Percentiles rank a stretch among this genome's conserved stretches.
Conservation (phyloP, 2,888 invertebrate genomes). For the Hofmannophila pseudospretella region DNA sequence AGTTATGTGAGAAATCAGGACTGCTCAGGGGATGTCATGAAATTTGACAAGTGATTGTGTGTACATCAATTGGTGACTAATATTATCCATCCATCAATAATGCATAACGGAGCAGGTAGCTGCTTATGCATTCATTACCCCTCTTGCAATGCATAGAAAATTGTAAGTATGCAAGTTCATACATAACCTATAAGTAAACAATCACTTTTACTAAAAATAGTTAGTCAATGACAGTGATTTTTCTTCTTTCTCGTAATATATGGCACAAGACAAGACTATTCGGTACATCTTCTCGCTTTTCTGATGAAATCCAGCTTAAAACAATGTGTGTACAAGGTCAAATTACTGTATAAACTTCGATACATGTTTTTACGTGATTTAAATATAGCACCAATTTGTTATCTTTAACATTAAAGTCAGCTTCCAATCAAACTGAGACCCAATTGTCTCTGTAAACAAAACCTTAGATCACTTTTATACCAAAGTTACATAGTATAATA, state of each 20-base stretch:
- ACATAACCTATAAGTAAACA: no score
- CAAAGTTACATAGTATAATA: no score
- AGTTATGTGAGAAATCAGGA: slow-evolving; percentile 42
- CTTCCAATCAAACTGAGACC: no score
- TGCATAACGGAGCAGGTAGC: slow-evolving; percentile 27
- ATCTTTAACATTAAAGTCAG: neutral
- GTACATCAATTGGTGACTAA: slow-evolving; percentile 23
- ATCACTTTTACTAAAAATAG: no score
- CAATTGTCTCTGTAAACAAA: no score
- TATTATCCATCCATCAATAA: slow-evolving; percentile 32
- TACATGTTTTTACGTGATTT: neutral
- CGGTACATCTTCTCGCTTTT: no score
- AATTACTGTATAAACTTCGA: neutral
- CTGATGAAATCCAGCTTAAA: neutral
- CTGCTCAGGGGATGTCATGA: slow-evolving; percentile 41
- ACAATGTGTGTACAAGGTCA: neutral
- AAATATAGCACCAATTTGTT: neutral
- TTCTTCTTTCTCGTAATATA: no score
- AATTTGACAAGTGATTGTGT: slow-evolving; percentile 52
- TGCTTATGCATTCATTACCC: slow-evolving; percentile 30
- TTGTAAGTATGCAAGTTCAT: no score
- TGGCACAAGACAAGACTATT: no score
- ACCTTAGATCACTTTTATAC: no score
- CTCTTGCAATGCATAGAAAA: slow-evolving; percentile 59
- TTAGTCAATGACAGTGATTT: no score